Conservation (phyloP, 1,140 invertebrate species). For the Trinorchestia longiramus region DNA sequence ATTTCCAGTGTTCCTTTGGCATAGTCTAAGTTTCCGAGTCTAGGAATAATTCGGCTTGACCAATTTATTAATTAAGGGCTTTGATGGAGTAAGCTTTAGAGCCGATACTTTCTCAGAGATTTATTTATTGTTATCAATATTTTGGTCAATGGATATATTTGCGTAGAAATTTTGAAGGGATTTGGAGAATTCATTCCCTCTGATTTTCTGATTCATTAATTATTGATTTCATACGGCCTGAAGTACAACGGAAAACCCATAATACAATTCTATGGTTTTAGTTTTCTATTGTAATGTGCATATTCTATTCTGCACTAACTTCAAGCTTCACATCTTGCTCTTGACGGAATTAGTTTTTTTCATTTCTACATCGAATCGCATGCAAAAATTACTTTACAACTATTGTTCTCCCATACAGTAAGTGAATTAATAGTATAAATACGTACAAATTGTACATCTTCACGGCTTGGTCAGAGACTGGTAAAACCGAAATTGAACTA, state of each 20-base stretch:
- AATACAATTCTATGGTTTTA: neutral
- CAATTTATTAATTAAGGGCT: neutral
- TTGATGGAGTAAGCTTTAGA: too few relatives aligned
- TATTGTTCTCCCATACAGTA: neutral
- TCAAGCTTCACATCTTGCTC: neutral
- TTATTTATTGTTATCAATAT: neutral
- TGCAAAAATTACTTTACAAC: neutral
- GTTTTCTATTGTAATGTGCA: neutral
- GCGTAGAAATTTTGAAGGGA: neutral
- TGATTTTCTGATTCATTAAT: neutral
- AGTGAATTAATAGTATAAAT: neutral
- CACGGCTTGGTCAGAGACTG: neutral
- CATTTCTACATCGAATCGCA: neutral
- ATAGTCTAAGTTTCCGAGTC: neutral
- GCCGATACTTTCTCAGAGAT: too few relatives aligned
- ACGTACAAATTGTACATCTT: neutral
- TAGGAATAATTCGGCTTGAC: neutral
- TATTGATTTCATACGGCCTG: neutral
- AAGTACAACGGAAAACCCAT: neutral
- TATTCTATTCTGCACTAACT: neutral
- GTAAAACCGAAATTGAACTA: neutral
- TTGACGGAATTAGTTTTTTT: neutral
- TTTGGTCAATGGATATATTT: neutral
- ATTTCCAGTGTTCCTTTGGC: neutral
- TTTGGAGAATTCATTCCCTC: neutral